These are phyloP conservation scores for Nerophis ophidion DNA, from an alignment of 2,113 vertebrate species.

Conservation along the genomic window DNA sequence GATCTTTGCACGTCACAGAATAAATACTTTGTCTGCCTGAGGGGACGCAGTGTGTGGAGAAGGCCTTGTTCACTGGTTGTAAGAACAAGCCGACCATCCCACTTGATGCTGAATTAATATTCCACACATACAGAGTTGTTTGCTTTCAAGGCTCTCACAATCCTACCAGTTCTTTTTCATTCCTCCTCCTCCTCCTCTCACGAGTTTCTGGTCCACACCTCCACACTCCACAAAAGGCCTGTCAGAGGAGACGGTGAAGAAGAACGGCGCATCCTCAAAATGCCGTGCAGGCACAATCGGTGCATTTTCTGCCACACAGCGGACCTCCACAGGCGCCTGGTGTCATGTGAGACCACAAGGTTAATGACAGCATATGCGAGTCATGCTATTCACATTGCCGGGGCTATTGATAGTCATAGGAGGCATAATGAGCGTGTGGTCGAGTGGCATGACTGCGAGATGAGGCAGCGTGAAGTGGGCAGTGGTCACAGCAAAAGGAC, in stretches of 20 bases:
- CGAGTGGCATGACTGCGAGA: conserved; percentile 32
- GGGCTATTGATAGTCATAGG: conserved; percentile 17
- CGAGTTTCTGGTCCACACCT: conserved; percentile 3
- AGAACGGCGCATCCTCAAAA: background rate
- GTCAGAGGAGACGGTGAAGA: conserved; percentile 10
- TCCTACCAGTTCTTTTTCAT: conserved; percentile 5
- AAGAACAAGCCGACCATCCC: conserved; percentile 14
- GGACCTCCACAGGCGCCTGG: background rate
- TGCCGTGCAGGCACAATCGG: background rate
- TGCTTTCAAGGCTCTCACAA: conserved; percentile 33
- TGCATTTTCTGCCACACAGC: conserved; percentile 1
- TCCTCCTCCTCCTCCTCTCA: conserved; percentile 4
- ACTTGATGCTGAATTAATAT: conserved; percentile 24
- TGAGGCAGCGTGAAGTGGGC: conserved; percentile 43
- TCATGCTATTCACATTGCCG: conserved; percentile 27
- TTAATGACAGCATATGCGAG: conserved; percentile 14
- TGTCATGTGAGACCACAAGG: conserved; percentile 26
- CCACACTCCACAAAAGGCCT: conserved; percentile 13
- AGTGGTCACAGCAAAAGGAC: conserved; percentile 21
- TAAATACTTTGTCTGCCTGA: conserved; percentile 36
- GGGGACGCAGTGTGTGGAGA: conserved; percentile 19
- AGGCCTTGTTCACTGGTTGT: conserved; percentile 26
- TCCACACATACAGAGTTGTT: conserved; percentile 28
- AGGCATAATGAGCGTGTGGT: conserved; percentile 33
- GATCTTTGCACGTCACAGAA: conserved; percentile 42